Evolutionary conservation across 2,888 invertebrate species (phyloP).

Genomic region (Lasioglossum calceatum): DNA sequence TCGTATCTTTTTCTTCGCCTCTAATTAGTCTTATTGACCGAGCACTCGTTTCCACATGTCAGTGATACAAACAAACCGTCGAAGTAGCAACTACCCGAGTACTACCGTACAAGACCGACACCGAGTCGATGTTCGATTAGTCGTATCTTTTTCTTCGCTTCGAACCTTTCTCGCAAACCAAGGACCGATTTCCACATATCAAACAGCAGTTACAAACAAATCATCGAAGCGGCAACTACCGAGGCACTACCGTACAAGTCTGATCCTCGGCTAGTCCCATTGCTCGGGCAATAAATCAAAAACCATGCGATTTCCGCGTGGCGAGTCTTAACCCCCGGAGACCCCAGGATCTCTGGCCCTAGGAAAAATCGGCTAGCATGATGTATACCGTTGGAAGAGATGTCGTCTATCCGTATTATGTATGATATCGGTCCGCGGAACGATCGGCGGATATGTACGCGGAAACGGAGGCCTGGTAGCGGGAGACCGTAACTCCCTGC

Average conservation of each 20-base stretch:
- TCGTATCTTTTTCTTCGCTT: background rate
- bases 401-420: slow-evolving; percentile 49
- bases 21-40: background rate
- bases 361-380: slow-evolving; percentile 36
- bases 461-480: slow-evolving; percentile 54
- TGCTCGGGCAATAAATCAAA: background rate
- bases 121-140: background rate
- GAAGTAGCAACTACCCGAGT: background rate
- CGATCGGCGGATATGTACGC: slow-evolving; percentile 59
- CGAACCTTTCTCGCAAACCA: background rate
- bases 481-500: slow-evolving; percentile 55
- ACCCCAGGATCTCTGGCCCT: slow-evolving; percentile 14
- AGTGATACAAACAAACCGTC: background rate
- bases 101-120: background rate
- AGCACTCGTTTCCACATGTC: background rate
- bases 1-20: background rate
- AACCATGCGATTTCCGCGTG: slow-evolving; percentile 28
- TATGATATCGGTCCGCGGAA: slow-evolving; percentile 41
- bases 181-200: background rate
- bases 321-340: slow-evolving; percentile 51
- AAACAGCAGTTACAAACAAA: background rate
- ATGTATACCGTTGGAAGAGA: slow-evolving; percentile 38
- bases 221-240: background rate
- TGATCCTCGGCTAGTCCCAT: background rate
- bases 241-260: background rate